Evolutionary conservation across 2,888 invertebrate genomes (phyloP), one percentile per base, ranked within the genome.

Genomic region (Elegia similella): DNA sequence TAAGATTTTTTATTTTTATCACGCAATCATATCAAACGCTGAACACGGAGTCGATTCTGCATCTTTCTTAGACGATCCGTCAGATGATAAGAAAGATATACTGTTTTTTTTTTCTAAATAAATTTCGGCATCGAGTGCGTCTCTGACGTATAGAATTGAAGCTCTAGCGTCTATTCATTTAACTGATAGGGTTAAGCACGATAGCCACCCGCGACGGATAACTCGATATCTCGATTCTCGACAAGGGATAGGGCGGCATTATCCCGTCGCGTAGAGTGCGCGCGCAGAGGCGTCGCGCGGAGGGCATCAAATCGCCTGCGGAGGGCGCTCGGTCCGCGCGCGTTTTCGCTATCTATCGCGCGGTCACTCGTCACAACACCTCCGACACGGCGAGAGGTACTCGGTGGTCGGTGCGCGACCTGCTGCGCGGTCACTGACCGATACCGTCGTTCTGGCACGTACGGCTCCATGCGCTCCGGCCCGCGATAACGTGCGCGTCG

Each of bases 281-380:
- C 91, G 91, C 90, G 88, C 90, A 88, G 72, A 68, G 73, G 86
- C 84, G 86, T 84, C 84, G 84, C 75, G 87, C 84, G 84, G 88
- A 87, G 88, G 86, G 87, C 82, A 76, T 86, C 89, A 91, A 85
- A 89, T 81, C 86, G 90, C 83, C 82, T 83, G 82, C 86, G 86
- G 87, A 86, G 86, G 86, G 90, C 90, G 86, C 67, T 70, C 86
- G 78, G 78, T 75, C 75, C 85, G 88, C 88, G 85, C 90, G 90
- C 77, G 83, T 85, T 73, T 66, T 69, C 76, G 72, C 68, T 69
- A 74, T 78, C 76, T 76, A 75, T 69, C 78, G 80, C 75, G 75
- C 72, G 76, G 71, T 80, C 78, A 76, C 74, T 80, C 78, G 75
- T 73, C 78, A 80, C 78, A 78, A 76, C 80, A 76, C 82, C 84